Evolutionary conservation across 2,888 invertebrate species (phyloP).

Genomic region (Lithosia quadra): DNA sequence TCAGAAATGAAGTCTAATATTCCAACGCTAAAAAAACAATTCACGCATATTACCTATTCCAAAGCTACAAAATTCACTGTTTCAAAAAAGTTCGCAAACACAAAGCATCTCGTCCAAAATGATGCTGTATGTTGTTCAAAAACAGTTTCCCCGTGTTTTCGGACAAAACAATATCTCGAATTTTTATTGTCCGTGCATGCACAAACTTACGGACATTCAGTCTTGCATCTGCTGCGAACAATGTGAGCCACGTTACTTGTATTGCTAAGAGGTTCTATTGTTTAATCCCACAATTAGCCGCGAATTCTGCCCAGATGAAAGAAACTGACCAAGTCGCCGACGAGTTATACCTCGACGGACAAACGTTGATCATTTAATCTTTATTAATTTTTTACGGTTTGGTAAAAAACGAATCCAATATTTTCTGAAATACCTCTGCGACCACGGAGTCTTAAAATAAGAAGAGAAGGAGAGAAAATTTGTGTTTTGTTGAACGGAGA

Average conservation of each 20-base stretch:
- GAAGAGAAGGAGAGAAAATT: no score
- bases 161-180: conserved; percentile 52
- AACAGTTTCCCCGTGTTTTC: conserved; percentile 52
- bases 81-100: conserved; percentile 26
- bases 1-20: neutral
- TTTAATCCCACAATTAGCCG: conserved; percentile 85
- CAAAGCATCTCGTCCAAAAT: conserved; percentile 46
- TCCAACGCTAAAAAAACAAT: neutral
- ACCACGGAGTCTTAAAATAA: no score
- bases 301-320: conserved; percentile 79
- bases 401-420: neutral
- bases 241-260: conserved; percentile 70
- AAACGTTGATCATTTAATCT: conserved; percentile 59
- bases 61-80: conserved; percentile 27
- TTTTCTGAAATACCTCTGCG: neutral
- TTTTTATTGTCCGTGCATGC: conserved; percentile 54
- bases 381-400: neutral
- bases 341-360: conserved; percentile 34
- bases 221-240: conserved; percentile 59
- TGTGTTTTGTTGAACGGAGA: no score
- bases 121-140: conserved; percentile 50
- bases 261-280: conserved; percentile 85
- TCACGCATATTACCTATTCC: conserved; percentile 12
- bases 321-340: conserved; percentile 83
- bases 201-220: conserved; percentile 55